phyloP scores from a whole-genome alignment of 2,888 invertebrate genomes.

The Peribatodes rhomboidaria region DNA sequence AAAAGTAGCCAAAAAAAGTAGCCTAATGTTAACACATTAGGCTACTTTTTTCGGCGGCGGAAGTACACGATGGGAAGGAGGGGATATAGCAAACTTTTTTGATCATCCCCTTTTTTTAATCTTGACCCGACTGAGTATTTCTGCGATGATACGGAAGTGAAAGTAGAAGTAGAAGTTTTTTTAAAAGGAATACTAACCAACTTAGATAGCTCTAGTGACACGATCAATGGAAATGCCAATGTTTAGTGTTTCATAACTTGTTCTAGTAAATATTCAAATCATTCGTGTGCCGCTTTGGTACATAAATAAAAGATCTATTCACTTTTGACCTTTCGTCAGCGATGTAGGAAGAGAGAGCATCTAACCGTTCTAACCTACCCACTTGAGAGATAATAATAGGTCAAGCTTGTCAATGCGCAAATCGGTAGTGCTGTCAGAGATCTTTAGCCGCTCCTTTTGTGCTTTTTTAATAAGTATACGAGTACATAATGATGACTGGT shows the following conservation, averaged over 20 bases:
- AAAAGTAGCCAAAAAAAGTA: too few species aligned
- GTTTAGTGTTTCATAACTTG: constrained; percentile 15
- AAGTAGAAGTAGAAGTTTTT: too few species aligned
- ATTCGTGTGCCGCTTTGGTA: constrained; percentile 15
- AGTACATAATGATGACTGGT: too few species aligned
- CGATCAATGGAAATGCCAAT: constrained; percentile 20
- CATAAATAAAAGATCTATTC: constrained; percentile 26
- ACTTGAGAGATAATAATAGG: constrained; percentile 7
- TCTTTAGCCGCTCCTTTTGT: background rate
- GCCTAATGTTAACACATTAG: too few species aligned
- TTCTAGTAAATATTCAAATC: constrained; percentile 26
- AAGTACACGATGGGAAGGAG: too few species aligned
- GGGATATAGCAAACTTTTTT: too few species aligned
- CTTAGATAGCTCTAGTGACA: background rate
- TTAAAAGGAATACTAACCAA: too few species aligned
- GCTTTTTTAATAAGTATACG: background rate
- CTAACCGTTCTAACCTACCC: constrained; percentile 11
- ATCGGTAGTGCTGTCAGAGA: background rate
- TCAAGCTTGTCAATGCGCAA: background rate
- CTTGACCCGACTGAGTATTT: too few species aligned
- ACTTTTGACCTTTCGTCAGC: constrained; percentile 28
- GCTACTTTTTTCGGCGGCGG: too few species aligned
- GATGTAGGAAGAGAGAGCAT: constrained; percentile 30
- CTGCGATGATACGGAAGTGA: too few species aligned
- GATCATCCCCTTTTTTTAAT: too few species aligned